These are phyloP conservation scores for Myotis yumanensis DNA, from an alignment of 2,113 vertebrate species.

Conservation along the genomic window DNA sequence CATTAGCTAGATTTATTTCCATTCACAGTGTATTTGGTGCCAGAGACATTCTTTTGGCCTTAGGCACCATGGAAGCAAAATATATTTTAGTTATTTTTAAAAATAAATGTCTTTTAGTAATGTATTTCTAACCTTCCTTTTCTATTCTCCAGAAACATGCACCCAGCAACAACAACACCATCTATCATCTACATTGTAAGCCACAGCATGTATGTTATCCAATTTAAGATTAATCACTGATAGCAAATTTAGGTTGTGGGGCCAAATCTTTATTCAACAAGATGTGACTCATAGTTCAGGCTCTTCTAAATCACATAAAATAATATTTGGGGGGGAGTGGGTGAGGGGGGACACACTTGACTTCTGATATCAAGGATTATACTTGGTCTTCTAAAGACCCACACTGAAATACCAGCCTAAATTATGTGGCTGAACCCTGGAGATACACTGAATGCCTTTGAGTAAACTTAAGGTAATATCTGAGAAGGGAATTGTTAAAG, in stretches of 20 bases:
- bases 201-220: too few species aligned
- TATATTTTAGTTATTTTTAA: not conserved
- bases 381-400: not conserved
- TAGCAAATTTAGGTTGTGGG: not conserved
- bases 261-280: not conserved
- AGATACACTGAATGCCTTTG: not conserved
- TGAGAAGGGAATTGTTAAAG: not conserved
- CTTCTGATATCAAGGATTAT: not conserved
- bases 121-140: not conserved
- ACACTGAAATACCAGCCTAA: not conserved
- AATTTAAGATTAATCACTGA: not conserved
- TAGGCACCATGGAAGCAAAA: not conserved
- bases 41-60: not conserved
- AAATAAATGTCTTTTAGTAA: not conserved
- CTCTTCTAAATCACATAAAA: not conserved
- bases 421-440: not conserved
- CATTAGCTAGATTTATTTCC: not conserved
- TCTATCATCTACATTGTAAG: too few species aligned
- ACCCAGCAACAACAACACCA: too few species aligned
- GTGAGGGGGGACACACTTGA: not conserved
- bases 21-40: not conserved
- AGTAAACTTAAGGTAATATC: not conserved
- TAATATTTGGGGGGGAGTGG: not conserved
- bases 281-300: not conserved
- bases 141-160: not conserved